Conservation (phyloP, 2,113 vertebrate genomes). For the Turdus rufiventris region DNA sequence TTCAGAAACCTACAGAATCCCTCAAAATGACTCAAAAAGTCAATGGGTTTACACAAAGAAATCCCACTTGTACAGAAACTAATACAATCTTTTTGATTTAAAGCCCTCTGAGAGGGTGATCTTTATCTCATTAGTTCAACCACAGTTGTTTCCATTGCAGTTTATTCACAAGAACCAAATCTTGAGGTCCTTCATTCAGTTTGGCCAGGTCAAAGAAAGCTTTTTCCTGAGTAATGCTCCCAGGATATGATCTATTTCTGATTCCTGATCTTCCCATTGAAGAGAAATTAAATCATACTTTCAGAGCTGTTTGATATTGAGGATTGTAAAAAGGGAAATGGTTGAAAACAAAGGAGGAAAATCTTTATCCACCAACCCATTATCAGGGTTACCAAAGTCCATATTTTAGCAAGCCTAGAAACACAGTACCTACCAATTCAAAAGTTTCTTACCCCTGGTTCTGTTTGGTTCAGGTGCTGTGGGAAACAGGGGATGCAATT, state of each 20-base stretch:
- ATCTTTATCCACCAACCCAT: neutral
- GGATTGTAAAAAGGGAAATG: neutral
- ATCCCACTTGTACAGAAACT: neutral
- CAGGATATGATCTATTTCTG: neutral
- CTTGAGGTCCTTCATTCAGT: neutral
- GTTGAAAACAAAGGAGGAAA: neutral
- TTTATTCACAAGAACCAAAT: neutral
- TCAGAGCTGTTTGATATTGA: neutral
- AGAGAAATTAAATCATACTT: neutral
- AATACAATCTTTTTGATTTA: neutral
- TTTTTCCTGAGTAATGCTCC: neutral
- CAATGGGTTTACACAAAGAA: neutral
- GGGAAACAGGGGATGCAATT: neutral
- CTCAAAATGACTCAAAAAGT: neutral
- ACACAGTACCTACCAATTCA: no score
- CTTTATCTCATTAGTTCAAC: conserved; percentile 3
- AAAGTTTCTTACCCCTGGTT: neutral
- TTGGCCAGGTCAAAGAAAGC: neutral
- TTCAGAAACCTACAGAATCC: neutral
- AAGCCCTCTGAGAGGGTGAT: neutral
- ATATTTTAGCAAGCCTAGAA: neutral
- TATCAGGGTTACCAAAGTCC: neutral
- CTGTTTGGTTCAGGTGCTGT: neutral
- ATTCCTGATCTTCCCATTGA: neutral
- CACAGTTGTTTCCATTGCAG: neutral